Base-by-base conservation (phyloP, 1,140 invertebrate genomes). In the Brachionus asplanchnoidis region DNA sequence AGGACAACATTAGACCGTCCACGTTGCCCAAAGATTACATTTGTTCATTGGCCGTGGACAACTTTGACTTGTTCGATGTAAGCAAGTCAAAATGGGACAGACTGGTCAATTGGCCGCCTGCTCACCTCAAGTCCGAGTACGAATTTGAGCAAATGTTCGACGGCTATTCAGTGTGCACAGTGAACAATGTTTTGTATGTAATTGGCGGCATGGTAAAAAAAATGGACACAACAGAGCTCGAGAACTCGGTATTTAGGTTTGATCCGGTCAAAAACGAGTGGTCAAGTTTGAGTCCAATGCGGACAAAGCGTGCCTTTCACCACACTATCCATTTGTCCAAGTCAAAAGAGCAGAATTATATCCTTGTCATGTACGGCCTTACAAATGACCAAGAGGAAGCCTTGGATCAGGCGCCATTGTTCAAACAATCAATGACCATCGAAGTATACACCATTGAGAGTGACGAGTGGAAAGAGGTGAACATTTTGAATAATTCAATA, bases 201-300 rank as follows among this genome's bases (percentile, higher is more conserved):
- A 36, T 26, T 14, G 79, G 79, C 3, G 79, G 79, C 12, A 23
- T 42, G n/a, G 26, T 20, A 14, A 26, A 60, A 20, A 26, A 40
- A 65, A 23, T 20, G 14, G 79, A 60, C n/a, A 65, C 17, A 11
- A 23, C 17, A 3, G 53, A 60, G 9, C 40, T 82, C 20, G 7
- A 17, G 14, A 65, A 82, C 36, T 65, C 26, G 14, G 8, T 65
- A 12, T 44, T 1, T 44, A 82, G 9, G 53, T 82, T 65, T 82
- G 79, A 82, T 40, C 79, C 79, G 44, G 32, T 82, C 17, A 82
- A 82, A 68, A 82, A 82, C 11, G 65, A 82, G 12, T 82, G 79
- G 79, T 20, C 20, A 9, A 44, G 3, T 9, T 14, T 82, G 42
- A 68, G 32, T 12, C 20, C 79, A n/a, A 82, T 82, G 79, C 23